Evolutionary conservation across 2,113 vertebrate genomes (phyloP).

Genomic region (Zootoca vivipara): DNA sequence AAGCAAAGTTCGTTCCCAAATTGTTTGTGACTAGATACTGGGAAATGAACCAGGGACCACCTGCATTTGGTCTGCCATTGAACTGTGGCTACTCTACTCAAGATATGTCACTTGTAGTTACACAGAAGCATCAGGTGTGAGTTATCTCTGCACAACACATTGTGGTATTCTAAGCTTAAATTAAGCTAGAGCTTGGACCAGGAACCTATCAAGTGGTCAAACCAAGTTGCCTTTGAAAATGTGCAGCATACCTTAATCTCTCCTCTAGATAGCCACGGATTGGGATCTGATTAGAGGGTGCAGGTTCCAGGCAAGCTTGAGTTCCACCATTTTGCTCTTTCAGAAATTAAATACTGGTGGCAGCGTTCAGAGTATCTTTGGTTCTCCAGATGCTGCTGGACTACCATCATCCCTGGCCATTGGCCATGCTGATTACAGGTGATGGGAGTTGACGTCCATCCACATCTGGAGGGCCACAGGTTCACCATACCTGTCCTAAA

Average conservation of each 20-base stretch:
- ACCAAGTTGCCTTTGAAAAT: not conserved
- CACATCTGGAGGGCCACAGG: too few relatives aligned
- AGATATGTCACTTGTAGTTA: not conserved
- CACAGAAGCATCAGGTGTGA: not conserved
- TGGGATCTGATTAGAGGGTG: not conserved
- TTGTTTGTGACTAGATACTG: not conserved
- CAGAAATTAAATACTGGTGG: not conserved
- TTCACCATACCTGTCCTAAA: too few relatives aligned
- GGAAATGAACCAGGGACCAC: not conserved
- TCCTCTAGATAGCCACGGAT: not conserved
- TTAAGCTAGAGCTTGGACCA: not conserved
- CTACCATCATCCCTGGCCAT: too few relatives aligned
- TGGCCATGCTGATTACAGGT: too few relatives aligned
- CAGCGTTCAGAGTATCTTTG: not conserved
- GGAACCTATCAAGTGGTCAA: not conserved
- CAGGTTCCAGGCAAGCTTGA: not conserved
- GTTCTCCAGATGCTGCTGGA: too few relatives aligned
- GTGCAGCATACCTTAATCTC: not conserved
- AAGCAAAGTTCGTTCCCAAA: not conserved
- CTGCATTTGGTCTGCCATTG: not conserved
- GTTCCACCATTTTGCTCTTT: not conserved
- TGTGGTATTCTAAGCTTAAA: not conserved
- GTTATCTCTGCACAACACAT: accelerated
- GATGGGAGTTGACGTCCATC: too few relatives aligned
- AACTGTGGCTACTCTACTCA: not conserved